These are phyloP conservation scores for Oreotragus oreotragus DNA, from an alignment of 2,113 vertebrate species.

Conservation along the genomic window DNA sequence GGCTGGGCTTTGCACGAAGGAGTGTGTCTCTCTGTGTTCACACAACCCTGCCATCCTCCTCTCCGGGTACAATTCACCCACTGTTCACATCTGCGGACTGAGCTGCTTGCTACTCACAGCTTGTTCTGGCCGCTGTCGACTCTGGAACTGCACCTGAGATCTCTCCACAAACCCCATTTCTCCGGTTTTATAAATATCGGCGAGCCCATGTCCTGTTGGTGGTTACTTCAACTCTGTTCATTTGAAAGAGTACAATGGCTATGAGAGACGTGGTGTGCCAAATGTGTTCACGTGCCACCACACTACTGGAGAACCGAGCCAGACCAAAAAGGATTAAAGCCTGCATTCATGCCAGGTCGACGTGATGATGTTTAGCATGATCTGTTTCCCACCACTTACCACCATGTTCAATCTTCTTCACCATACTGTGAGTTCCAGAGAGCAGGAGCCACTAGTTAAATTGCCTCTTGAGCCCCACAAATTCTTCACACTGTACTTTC, in stretches of 20 bases:
- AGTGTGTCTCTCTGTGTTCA: neutral
- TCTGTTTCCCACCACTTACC: neutral
- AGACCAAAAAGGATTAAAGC: neutral
- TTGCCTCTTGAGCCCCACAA: neutral
- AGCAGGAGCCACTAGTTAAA: neutral
- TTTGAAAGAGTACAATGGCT: neutral
- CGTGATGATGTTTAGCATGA: neutral
- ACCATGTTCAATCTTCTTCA: neutral
- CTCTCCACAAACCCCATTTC: neutral
- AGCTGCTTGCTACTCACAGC: neutral
- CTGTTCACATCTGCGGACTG: neutral
- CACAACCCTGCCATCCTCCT: neutral
- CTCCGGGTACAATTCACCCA: neutral
- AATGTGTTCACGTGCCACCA: neutral
- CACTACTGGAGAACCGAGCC: neutral
- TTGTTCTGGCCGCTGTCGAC: neutral
- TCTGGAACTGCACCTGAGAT: neutral
- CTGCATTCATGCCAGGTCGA: neutral
- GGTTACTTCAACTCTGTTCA: neutral
- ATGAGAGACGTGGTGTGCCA: neutral
- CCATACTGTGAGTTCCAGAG: neutral
- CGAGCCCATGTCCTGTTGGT: neutral
- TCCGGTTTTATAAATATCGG: neutral
- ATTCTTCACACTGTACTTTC: neutral
- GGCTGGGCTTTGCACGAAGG: neutral